Base-by-base conservation (phyloP, 2,797 vertebrate species). In the Meda fulgida region DNA sequence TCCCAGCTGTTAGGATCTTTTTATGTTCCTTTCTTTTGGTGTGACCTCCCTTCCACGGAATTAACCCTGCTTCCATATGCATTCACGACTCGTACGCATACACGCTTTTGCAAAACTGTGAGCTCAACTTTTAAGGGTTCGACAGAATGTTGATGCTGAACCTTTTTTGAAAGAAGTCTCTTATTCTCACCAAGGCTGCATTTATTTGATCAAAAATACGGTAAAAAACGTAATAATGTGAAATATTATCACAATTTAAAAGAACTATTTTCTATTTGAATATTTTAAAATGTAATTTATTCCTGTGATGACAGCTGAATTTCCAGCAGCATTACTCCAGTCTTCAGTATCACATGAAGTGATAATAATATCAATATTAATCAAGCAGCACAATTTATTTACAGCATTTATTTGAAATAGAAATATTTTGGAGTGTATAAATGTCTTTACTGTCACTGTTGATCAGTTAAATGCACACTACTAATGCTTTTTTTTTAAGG, bases 1-100 rank as follows among this genome's bases (percentile, higher is more conserved):
- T 84, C 91, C 93, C 95, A 96, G 95, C 95, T 95, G 94, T 95
- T 95, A 92, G 86, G 87, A 85, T 89, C 88, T 92, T 91, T 93
- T 91, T 89, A 72, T 89, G 86, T 89, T 89, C 85, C 89, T 91
- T 89, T 88, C 84, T 38, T 90, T 85, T 86, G 58, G 75, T 60
- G 75, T 94, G 89, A 91, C 91, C 91, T 88, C 86, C 5, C 31
- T 85, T 85, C 84, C 87, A 78, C 87, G 65, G 80, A 65, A 85
- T 84, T 87, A 88, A 88, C 88, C 85, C 81, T 10, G 7, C 69
- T 65, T 80, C 48, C 55, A 48, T 70, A 71, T 40, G 72, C 84
- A 78, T 84, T 82, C 55, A 53, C 18, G 21, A 26, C 85, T 78
- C 73, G 34, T 48, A 83, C 71, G 83, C 87, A 88, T 88, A 88